Conservation (phyloP, 2,113 vertebrate genomes). For the Pterophyllum scalare region DNA sequence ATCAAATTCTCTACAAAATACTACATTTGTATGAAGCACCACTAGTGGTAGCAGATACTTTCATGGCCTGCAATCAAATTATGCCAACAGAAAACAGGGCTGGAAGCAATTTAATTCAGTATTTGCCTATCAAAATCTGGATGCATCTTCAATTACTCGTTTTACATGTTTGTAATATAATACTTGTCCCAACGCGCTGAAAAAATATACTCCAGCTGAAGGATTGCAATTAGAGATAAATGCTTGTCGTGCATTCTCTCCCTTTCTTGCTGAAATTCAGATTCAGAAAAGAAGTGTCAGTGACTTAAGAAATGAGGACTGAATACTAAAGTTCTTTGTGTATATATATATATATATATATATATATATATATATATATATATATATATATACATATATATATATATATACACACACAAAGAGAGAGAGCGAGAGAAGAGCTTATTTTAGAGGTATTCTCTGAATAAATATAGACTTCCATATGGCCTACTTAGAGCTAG, state of each 20-base stretch:
- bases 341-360: no score
- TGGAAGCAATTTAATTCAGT: not conserved
- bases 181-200: not conserved
- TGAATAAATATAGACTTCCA: conserved; percentile 58
- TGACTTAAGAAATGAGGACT: no score
- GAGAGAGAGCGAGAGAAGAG: no score
- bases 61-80: not conserved
- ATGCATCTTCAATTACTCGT: not conserved
- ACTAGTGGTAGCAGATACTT: not conserved
- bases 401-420: no score
- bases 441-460: conserved; percentile 1
- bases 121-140: not conserved
- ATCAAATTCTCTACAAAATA: conserved; percentile 45
- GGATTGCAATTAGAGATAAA: not conserved
- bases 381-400: no score
- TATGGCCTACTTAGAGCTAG: conserved; percentile 62
- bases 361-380: no score
- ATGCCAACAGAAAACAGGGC: not conserved
- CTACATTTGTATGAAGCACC: conserved; percentile 9
- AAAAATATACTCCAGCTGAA: not conserved
- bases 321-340: no score
- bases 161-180: conserved; percentile 11
- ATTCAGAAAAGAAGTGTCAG: no score
- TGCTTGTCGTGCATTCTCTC: not conserved
- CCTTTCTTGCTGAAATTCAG: not conserved